These are phyloP conservation scores for Herpailurus yagouaroundi DNA, from an alignment of 2,113 vertebrate species.

Conservation along the genomic window DNA sequence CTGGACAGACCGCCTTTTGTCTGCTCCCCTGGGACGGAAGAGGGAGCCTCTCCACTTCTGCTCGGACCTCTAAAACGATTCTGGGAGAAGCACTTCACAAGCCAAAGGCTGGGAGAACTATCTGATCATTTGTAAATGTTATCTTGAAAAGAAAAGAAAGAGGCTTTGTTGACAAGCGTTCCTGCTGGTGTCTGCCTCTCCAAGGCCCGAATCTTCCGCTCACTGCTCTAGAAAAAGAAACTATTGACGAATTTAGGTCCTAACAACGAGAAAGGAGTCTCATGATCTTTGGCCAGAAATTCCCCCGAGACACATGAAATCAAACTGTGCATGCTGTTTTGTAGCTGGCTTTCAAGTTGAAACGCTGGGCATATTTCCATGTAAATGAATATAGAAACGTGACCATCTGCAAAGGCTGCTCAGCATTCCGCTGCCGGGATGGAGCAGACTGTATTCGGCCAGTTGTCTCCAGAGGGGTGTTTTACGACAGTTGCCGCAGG, in stretches of 20 bases:
- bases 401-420: accelerated
- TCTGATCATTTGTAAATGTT: conserved; percentile 40
- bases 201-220: background rate
- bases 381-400: accelerated
- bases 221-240: conserved; percentile 24
- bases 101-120: background rate
- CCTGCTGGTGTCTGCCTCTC: background rate
- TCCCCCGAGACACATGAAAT: background rate
- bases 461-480: background rate
- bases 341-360: background rate
- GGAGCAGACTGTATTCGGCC: accelerated
- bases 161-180: conserved; percentile 19
- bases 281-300: background rate
- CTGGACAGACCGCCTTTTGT: background rate
- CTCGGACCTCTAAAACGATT: background rate
- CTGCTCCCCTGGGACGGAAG: background rate
- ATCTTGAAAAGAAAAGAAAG: conserved; percentile 51
- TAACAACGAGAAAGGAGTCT: background rate
- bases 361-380: background rate
- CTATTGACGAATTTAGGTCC: background rate
- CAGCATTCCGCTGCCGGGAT: accelerated
- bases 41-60: background rate
- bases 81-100: background rate
- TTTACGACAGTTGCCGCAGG: background rate
- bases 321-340: background rate